A percentile compares a stretch with the other conserved stretches of the same genome.
phyloP scores from a whole-genome alignment of 2,888 invertebrate genomes.

The Nomada hirtipes region DNA sequence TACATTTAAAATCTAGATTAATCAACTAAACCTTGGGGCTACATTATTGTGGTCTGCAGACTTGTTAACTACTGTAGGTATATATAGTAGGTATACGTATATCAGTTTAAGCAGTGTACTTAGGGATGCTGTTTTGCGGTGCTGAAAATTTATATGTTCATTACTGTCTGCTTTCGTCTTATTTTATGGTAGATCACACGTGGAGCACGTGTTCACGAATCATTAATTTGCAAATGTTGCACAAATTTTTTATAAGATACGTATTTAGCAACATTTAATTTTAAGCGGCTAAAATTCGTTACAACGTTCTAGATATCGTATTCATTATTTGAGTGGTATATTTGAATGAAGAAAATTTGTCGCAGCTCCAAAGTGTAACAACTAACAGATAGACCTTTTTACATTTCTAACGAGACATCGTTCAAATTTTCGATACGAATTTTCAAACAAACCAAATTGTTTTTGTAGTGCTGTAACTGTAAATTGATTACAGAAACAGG shows the following conservation, averaged over 20 bases:
- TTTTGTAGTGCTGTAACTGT: background rate
- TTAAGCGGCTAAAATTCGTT: background rate
- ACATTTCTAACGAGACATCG: slow-evolving; percentile 23
- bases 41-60: slow-evolving; percentile 75
- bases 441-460: background rate
- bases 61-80: slow-evolving; percentile 83
- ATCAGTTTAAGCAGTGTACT: slow-evolving; percentile 79
- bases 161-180: slow-evolving; percentile 26
- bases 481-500: background rate
- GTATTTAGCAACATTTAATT: slow-evolving; percentile 12
- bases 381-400: slow-evolving; percentile 12
- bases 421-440: slow-evolving; percentile 20
- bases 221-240: slow-evolving; percentile 5
- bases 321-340: slow-evolving; percentile 2
- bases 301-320: background rate
- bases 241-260: slow-evolving; percentile 27
- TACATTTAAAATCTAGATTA: slow-evolving; percentile 78
- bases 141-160: slow-evolving; percentile 49
- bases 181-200: slow-evolving; percentile 11
- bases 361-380: background rate
- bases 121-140: slow-evolving; percentile 63
- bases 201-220: slow-evolving; percentile 21
- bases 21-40: slow-evolving; percentile 75
- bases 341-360: slow-evolving; percentile 1
- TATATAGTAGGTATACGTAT: slow-evolving; percentile 68